phyloP scores from a whole-genome alignment of 2,797 vertebrate genomes.

The Gymnothorax reevesii region DNA sequence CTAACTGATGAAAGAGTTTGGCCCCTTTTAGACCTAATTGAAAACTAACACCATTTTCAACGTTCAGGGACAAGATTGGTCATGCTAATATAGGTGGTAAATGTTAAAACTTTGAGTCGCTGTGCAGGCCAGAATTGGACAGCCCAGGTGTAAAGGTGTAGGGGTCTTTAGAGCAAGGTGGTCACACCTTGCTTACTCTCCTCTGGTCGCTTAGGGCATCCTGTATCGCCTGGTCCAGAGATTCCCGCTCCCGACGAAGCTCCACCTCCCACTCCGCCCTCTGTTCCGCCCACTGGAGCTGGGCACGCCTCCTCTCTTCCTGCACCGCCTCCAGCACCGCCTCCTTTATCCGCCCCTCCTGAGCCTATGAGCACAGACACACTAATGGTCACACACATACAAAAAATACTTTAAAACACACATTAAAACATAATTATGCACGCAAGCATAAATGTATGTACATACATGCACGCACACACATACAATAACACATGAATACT shows the following conservation, averaged over 20 bases:
- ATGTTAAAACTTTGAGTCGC: too few relatives aligned
- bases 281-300: constrained; percentile 66
- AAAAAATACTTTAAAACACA: not conserved
- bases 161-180: not conserved
- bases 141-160: not conserved
- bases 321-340: constrained; percentile 68
- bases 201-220: constrained; percentile 66
- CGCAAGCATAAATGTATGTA: not conserved
- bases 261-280: constrained; percentile 69
- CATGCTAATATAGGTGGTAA: too few relatives aligned
- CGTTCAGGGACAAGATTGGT: too few relatives aligned
- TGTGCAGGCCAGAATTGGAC: too few relatives aligned
- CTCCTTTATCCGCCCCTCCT: constrained; percentile 63
- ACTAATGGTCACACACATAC: not conserved
- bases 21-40: too few relatives aligned
- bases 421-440: too few relatives aligned
- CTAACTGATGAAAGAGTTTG: too few relatives aligned
- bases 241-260: constrained; percentile 57
- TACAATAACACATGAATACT: not conserved
- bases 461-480: not conserved
- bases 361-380: constrained; percentile 56
- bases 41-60: too few relatives aligned
- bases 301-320: constrained; percentile 68
- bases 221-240: constrained; percentile 59
- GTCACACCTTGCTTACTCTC: constrained; percentile 63